These are phyloP conservation scores for Taeniopygia guttata DNA, from an alignment of 2,797 vertebrate genomes.

Conservation along the genomic window DNA sequence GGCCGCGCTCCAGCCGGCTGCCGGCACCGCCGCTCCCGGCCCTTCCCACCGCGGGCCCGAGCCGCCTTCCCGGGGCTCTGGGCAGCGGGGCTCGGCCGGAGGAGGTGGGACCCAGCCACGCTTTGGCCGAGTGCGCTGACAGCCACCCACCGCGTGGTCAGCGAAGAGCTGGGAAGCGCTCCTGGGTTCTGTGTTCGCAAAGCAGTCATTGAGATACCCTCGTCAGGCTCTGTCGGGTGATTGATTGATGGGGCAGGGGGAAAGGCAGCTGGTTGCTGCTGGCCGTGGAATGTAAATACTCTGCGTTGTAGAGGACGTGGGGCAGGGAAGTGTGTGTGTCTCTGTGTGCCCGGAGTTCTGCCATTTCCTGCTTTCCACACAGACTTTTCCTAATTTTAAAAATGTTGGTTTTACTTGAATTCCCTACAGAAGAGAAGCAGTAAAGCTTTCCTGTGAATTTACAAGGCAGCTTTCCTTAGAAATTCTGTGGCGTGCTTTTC, in stretches of 20 bases:
- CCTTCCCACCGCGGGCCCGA: rapidly evolving
- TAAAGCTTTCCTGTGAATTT: conserved; percentile 38
- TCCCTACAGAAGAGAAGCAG: conserved; percentile 2
- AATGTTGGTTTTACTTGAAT: background rate
- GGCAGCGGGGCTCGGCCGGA: background rate
- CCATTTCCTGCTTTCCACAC: background rate
- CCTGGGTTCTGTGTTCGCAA: rapidly evolving
- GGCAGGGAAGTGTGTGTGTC: background rate
- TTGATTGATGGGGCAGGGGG: background rate
- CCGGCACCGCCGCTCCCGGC: background rate
- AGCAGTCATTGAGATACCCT: background rate
- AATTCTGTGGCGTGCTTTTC: conserved; percentile 54
- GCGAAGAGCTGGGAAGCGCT: background rate
- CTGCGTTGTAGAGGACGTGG: background rate
- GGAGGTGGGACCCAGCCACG: rapidly evolving
- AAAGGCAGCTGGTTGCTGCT: background rate
- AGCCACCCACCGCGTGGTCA: rapidly evolving
- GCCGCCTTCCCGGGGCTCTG: background rate
- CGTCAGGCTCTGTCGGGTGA: background rate
- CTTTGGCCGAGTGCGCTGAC: rapidly evolving
- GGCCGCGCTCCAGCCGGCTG: background rate
- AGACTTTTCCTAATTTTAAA: background rate
- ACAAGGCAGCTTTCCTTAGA: conserved; percentile 61
- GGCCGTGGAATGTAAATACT: background rate
- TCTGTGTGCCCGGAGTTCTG: background rate